A percentile compares a stretch with the other conserved stretches of the same genome.
Conservation (phyloP, 2,797 vertebrate genomes). For the Macropodus opercularis region DNA sequence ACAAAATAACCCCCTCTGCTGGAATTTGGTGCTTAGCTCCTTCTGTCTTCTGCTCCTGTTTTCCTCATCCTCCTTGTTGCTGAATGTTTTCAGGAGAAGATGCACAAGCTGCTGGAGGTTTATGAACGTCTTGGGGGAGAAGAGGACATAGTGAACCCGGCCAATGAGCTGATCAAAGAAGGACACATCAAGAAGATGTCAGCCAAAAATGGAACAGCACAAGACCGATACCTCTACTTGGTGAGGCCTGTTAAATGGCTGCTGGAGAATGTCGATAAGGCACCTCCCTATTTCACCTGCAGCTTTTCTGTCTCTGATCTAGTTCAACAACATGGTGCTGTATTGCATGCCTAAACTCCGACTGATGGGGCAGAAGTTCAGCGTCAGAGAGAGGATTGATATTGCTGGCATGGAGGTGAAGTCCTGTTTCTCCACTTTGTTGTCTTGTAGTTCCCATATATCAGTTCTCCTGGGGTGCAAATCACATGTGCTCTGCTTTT, state of each 20-base stretch:
- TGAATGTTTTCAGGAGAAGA: constrained; percentile 88
- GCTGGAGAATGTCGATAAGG: not conserved
- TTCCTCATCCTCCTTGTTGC: constrained; percentile 21
- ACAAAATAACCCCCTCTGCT: constrained; percentile 17
- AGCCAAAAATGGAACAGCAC: constrained; percentile 93
- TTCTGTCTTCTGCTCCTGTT: not conserved
- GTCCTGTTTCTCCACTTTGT: not conserved
- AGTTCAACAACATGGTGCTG: constrained; percentile 98
- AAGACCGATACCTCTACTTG: constrained; percentile 96
- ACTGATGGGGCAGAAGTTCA: constrained; percentile 97
- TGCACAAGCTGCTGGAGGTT: constrained; percentile 96
- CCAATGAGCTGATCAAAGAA: constrained; percentile 97
- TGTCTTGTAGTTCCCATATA: not conserved
- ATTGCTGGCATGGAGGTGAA: constrained; percentile 94
- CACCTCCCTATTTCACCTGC: not conserved
- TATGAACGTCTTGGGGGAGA: constrained; percentile 94
- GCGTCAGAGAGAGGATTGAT: constrained; percentile 94
- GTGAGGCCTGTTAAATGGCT: constrained; percentile 76
- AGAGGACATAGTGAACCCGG: constrained; percentile 97
- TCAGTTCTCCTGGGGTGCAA: not conserved
- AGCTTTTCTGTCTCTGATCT: constrained; percentile 17
- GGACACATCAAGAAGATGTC: constrained; percentile 97
- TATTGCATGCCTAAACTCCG: constrained; percentile 97
- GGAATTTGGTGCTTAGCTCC: constrained; percentile 16
- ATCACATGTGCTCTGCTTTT: constrained; percentile 5